Evolutionary conservation across 2,797 vertebrate species (phyloP).

Genomic region (Coreius guichenoti): DNA sequence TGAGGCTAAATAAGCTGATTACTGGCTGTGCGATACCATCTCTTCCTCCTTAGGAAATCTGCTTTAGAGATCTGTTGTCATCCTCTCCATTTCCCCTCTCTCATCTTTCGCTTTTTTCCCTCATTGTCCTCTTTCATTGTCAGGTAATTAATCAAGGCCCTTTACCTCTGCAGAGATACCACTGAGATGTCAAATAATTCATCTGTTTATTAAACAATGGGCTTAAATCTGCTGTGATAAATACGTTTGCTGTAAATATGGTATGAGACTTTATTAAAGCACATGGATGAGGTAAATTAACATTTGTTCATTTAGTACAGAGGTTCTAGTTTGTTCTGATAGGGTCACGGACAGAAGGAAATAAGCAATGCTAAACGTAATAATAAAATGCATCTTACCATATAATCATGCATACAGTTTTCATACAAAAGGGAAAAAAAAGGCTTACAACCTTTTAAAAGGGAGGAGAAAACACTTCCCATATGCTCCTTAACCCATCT

Average conservation of each 20-base stretch:
- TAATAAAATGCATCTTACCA: neutral
- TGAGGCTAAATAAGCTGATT: slow-evolving; percentile 60
- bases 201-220: neutral
- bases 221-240: neutral
- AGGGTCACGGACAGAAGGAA: neutral
- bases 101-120: slow-evolving; percentile 8
- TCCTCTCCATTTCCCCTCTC: slow-evolving; percentile 25
- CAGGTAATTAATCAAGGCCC: slow-evolving; percentile 8
- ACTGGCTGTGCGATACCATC: slow-evolving; percentile 53
- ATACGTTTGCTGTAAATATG: neutral
- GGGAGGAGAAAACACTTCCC: neutral
- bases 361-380: neutral
- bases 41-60: slow-evolving; percentile 41
- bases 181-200: neutral
- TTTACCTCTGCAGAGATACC: slow-evolving; percentile 10
- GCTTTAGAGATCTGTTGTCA: slow-evolving; percentile 36
- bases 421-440: neutral
- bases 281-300: neutral
- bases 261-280: neutral
- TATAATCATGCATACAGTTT: neutral
- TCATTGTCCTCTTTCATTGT: slow-evolving; percentile 18
- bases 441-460: neutral
- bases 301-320: neutral
- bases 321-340: neutral
- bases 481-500: no score